Evolutionary conservation across 2,888 invertebrate genomes (phyloP).

Genomic region (Frankliniella fusca): DNA sequence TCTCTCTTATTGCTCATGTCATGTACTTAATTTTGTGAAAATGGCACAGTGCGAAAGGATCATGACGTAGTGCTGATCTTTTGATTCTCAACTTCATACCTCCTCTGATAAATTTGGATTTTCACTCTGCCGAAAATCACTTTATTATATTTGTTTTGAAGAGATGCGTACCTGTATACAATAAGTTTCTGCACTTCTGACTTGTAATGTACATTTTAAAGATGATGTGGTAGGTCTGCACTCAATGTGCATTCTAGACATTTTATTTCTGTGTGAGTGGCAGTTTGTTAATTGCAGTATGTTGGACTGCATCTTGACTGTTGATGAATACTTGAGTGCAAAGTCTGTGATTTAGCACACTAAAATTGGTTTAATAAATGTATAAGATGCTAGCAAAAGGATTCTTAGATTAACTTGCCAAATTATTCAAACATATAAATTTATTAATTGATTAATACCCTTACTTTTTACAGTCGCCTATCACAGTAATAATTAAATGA

Average conservation of each 20-base stretch:
- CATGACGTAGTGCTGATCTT: no score
- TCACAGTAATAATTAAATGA: not conserved
- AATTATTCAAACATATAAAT: not conserved
- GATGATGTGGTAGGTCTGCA: not conserved
- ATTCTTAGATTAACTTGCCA: not conserved
- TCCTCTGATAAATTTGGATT: no score
- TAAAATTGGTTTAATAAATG: not conserved
- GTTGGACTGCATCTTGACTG: not conserved
- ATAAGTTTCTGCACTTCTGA: not conserved
- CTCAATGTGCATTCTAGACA: not conserved
- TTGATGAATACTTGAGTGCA: not conserved
- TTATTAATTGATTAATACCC: not conserved
- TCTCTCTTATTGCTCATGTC: no score
- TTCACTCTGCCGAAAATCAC: no score
- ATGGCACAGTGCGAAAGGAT: no score
- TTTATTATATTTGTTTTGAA: not conserved
- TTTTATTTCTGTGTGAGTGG: not conserved
- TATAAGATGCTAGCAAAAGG: not conserved
- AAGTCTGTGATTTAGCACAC: not conserved
- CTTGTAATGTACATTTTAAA: no score
- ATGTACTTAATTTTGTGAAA: no score
- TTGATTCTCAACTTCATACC: no score
- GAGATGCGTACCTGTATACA: slow-evolving; percentile 1
- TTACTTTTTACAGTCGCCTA: not conserved
- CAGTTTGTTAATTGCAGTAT: not conserved